A percentile compares a stretch with the other conserved stretches of the same genome.
These are phyloP conservation scores for Neoaliturus tenellus DNA, from an alignment of 2,888 invertebrate genomes.

Conservation along the genomic window DNA sequence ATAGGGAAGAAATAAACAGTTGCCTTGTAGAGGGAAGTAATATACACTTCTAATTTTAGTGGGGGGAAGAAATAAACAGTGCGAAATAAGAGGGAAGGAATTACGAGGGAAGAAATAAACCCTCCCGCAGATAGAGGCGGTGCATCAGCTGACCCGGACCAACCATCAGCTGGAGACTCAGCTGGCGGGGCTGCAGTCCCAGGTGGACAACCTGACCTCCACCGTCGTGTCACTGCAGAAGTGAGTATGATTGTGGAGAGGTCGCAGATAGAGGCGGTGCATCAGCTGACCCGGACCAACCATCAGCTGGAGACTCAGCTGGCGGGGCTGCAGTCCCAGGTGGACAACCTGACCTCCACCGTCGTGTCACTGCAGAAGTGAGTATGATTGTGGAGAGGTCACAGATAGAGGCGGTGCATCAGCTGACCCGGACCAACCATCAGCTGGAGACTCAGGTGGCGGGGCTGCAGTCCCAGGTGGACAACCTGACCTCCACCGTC, in stretches of 20 bases:
- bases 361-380: conserved; percentile 82
- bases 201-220: conserved; percentile 82
- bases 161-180: conserved; percentile 90
- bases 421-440: conserved; percentile 89
- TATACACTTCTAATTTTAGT: too few species aligned
- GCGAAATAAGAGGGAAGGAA: too few species aligned
- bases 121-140: conserved; percentile 94
- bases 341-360: conserved; percentile 84
- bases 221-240: conserved; percentile 84
- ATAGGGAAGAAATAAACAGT: too few species aligned
- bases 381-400: conserved; percentile 87
- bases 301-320: conserved; percentile 89
- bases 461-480: conserved; percentile 80
- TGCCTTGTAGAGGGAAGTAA: too few species aligned
- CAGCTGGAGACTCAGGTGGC: conserved; percentile 86
- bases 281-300: conserved; percentile 89
- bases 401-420: conserved; percentile 93
- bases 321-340: conserved; percentile 77
- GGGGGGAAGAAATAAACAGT: too few species aligned
- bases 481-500: conserved; percentile 83
- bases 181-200: conserved; percentile 78
- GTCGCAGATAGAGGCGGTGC: conserved; percentile 93
- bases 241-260: conserved; percentile 85
- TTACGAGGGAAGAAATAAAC: too few species aligned
- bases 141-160: conserved; percentile 89